Percentiles rank a stretch among this genome's conserved stretches.
These are phyloP conservation scores for Rattus norvegicus DNA, from an alignment of 2,113 vertebrate genomes.

Conservation along the genomic window GRCr8 NC_086022.1:8450001-8450500, in stretches of 20 bases:
- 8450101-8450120: background rate
- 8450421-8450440: background rate
- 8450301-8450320: background rate
- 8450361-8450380: background rate
- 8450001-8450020: background rate
- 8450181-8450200: background rate
- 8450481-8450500: background rate
- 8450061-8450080: background rate
- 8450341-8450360: background rate
- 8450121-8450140: background rate
- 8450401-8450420: background rate
- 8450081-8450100: background rate
- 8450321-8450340: background rate
- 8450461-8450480: background rate
- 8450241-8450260: background rate
- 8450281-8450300: background rate
- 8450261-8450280: background rate
- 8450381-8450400: background rate
- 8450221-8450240: background rate
- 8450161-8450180: background rate
- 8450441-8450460: background rate
- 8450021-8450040: background rate
- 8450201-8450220: background rate
- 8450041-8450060: background rate
- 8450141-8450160: background rate